Percentiles rank a stretch among this genome's conserved stretches.
These are phyloP conservation scores for Drosophila algonquin DNA, from an alignment of 2,888 invertebrate genomes.

Conservation along the genomic window DNA sequence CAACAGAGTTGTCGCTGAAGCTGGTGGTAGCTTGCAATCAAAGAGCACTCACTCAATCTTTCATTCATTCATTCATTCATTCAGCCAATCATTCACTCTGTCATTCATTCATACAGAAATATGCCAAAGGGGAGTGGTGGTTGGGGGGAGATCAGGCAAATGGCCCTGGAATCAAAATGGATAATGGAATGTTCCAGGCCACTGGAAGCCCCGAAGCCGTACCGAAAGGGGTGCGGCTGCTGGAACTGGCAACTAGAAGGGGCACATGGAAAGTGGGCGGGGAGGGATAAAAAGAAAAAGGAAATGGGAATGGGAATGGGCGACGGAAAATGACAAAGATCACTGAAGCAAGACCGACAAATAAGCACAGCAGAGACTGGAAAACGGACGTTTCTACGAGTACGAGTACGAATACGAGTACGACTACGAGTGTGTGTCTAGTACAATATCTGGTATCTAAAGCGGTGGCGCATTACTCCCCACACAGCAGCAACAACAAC, in stretches of 20 bases:
- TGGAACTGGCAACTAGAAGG: slow-evolving; percentile 28
- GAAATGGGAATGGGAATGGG: slow-evolving; percentile 63
- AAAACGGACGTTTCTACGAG: slow-evolving; percentile 49
- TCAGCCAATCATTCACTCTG: slow-evolving; percentile 33
- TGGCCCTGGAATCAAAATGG: slow-evolving; percentile 33
- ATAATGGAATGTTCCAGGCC: slow-evolving; percentile 53
- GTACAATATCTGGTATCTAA: slow-evolving; percentile 50
- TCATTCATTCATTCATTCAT: slow-evolving; percentile 23
- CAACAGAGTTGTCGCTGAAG: slow-evolving; percentile 57
- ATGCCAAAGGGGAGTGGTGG: fast-evolving
- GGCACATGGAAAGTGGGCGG: slow-evolving; percentile 23
- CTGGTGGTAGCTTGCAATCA: slow-evolving; percentile 8
- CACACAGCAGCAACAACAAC: slow-evolving; percentile 18
- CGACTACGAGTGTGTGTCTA: slow-evolving; percentile 43
- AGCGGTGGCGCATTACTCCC: slow-evolving; percentile 47
- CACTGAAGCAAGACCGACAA: slow-evolving; percentile 78
- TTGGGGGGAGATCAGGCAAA: slow-evolving; percentile 39
- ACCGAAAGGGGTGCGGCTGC: slow-evolving; percentile 64
- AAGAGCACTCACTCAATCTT: slow-evolving; percentile 18
- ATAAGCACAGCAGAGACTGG: slow-evolving; percentile 57
- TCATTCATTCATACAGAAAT: slow-evolving; percentile 53
- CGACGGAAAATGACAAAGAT: slow-evolving; percentile 79
- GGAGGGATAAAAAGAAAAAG: slow-evolving; percentile 36
- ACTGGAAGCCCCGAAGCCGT: slow-evolving; percentile 29
- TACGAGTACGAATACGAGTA: slow-evolving; percentile 25